These are phyloP conservation scores for Andrena bicolor DNA, from an alignment of 2,888 invertebrate genomes.

Conservation along the genomic window DNA sequence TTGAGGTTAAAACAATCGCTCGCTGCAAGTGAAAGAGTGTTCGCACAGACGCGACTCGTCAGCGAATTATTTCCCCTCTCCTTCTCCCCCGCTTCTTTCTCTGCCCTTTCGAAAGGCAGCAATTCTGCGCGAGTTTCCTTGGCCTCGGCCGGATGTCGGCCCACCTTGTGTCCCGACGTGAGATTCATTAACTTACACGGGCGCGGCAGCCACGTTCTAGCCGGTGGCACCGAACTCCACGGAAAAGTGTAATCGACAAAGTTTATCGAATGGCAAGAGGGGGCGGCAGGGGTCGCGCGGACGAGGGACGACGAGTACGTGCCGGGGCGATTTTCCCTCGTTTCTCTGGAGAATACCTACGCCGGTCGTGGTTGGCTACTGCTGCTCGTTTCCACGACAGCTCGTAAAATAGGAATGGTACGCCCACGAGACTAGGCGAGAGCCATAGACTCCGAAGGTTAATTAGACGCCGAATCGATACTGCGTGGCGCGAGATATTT, in stretches of 20 bases:
- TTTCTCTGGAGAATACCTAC: slow-evolving; percentile 76
- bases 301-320: slow-evolving; percentile 56
- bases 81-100: slow-evolving; percentile 34
- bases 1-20: too few relatives aligned
- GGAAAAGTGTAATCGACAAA: slow-evolving; percentile 83
- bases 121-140: slow-evolving; percentile 60
- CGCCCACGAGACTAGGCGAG: slow-evolving; percentile 66
- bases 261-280: slow-evolving; percentile 80
- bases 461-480: slow-evolving; percentile 65
- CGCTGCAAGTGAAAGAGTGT: too few relatives aligned
- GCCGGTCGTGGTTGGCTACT: slow-evolving; percentile 67
- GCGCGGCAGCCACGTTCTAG: slow-evolving; percentile 57
- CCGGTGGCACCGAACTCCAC: slow-evolving; percentile 63
- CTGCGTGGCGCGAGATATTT: slow-evolving; percentile 39
- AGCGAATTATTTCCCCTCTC: slow-evolving; percentile 55
- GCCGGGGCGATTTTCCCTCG: slow-evolving; percentile 75
- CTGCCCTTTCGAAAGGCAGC: slow-evolving; percentile 20
- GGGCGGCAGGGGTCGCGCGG: slow-evolving; percentile 60
- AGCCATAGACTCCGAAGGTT: slow-evolving; percentile 60
- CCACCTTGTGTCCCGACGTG: slow-evolving; percentile 64
- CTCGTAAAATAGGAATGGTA: slow-evolving; percentile 71
- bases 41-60: slow-evolving; percentile 39
- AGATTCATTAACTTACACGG: slow-evolving; percentile 80
- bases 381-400: slow-evolving; percentile 69
- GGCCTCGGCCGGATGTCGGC: slow-evolving; percentile 54